These are phyloP conservation scores for Eupithecia abbreviata DNA, from an alignment of 2,888 invertebrate genomes.

Conservation along the genomic window DNA sequence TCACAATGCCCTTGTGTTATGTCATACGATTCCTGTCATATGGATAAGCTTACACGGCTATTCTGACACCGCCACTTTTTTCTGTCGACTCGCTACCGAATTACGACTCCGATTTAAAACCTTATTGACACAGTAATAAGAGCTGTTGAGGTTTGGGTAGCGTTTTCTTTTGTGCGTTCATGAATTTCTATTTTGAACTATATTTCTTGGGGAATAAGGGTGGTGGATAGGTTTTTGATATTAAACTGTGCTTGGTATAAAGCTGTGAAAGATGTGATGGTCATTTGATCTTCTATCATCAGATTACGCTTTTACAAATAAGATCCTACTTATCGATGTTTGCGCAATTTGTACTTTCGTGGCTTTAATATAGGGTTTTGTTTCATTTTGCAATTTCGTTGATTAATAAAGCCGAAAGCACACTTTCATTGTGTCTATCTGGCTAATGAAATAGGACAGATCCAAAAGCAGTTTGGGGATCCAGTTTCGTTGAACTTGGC, in stretches of 20 bases:
- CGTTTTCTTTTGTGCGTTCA: background rate
- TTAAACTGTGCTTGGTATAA: constrained; percentile 18
- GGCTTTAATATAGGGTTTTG: constrained; percentile 20
- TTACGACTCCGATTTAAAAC: background rate
- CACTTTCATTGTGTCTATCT: background rate
- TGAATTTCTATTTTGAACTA: constrained; percentile 14
- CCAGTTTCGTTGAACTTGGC: too few species aligned
- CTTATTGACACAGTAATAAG: background rate
- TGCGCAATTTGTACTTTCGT: constrained; percentile 34
- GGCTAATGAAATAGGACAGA: background rate
- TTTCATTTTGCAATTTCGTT: background rate
- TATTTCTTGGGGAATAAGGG: constrained; percentile 4
- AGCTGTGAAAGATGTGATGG: constrained; percentile 52
- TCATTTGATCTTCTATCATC: constrained; percentile 61
- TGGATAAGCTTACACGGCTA: constrained; percentile 39
- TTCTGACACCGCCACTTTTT: constrained; percentile 21
- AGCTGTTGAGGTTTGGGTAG: background rate
- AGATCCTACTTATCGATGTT: constrained; percentile 50
- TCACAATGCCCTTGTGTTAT: constrained; percentile 36
- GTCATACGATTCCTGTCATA: constrained; percentile 42
- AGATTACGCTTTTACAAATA: constrained; percentile 62
- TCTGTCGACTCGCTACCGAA: background rate
- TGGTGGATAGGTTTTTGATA: constrained; percentile 7
- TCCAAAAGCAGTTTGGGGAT: too few species aligned
- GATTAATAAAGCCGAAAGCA: background rate